These are phyloP conservation scores for Drosophila repletoides DNA, from an alignment of 1,140 invertebrate species.

Conservation along the genomic window DNA sequence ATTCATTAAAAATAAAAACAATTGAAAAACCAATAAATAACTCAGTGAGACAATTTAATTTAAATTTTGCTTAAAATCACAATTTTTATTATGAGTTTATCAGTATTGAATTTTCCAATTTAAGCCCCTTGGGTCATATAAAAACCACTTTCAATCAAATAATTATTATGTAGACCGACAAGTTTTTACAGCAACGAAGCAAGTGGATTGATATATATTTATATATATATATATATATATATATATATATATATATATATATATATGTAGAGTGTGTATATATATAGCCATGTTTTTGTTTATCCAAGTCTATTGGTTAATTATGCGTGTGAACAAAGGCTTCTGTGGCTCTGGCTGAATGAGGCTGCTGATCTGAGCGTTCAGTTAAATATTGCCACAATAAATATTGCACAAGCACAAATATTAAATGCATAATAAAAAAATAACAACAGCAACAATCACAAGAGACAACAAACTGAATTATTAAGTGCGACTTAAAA, in stretches of 20 bases:
- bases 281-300: conserved; percentile 23
- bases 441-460: neutral
- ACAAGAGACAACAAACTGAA: conserved; percentile 50
- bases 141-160: too few species aligned
- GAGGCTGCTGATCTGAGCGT: conserved; percentile 7
- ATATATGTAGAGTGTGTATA: too few species aligned
- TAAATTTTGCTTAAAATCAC: too few species aligned
- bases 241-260: neutral
- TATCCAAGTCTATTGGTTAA: conserved; percentile 33
- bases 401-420: conserved; percentile 61
- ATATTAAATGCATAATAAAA: conserved; percentile 46
- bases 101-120: neutral
- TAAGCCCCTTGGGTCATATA: too few species aligned
- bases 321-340: conserved; percentile 34
- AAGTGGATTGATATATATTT: conserved; percentile 18
- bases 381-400: conserved; percentile 61
- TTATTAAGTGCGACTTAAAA: conserved; percentile 64
- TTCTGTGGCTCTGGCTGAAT: neutral
- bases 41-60: neutral
- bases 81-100: too few species aligned
- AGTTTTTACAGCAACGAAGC: neutral
- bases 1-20: neutral
- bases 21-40: neutral
- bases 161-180: neutral
- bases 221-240: neutral